Conservation (phyloP, 2,888 invertebrate species). For the Scaptomyza cyrtandrae region DNA sequence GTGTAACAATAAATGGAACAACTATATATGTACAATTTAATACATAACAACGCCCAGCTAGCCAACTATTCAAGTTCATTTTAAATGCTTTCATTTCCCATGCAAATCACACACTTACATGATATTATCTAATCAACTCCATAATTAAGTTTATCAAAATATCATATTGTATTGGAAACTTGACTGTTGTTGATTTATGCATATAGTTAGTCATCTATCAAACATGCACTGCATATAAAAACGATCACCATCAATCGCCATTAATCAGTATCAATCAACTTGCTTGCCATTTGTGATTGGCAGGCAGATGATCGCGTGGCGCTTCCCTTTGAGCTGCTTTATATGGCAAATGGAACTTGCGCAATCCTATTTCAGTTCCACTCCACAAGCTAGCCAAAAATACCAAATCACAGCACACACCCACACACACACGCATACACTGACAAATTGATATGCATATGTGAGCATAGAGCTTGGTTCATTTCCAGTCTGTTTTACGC, state of each 20-base stretch:
- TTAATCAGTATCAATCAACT: conserved; percentile 58
- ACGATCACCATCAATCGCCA: conserved; percentile 26
- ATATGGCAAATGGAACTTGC: conserved; percentile 47
- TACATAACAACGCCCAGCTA: conserved; percentile 41
- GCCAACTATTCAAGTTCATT: conserved; percentile 30
- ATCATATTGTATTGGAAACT: conserved; percentile 23
- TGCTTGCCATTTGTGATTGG: conserved; percentile 42
- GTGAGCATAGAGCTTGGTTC: conserved; percentile 49
- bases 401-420: conserved; percentile 3
- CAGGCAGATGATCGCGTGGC: conserved; percentile 26
- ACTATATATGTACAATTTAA: conserved; percentile 26
- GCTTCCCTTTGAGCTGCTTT: conserved; percentile 61
- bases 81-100: conserved; percentile 12
- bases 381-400: background rate
- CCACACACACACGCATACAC: conserved; percentile 9
- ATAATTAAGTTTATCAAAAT: conserved; percentile 26
- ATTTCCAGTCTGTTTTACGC: conserved; percentile 73
- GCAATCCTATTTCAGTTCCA: conserved; percentile 53
- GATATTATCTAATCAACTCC: conserved; percentile 8
- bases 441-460: conserved; percentile 27
- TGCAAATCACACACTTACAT: conserved; percentile 1
- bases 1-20: conserved; percentile 39
- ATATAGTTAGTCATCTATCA: background rate
- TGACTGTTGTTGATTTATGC: conserved; percentile 1
- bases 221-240: conserved; percentile 1